Conservation (phyloP, 1,140 invertebrate species). For the Trichoplusia ni region DNA sequence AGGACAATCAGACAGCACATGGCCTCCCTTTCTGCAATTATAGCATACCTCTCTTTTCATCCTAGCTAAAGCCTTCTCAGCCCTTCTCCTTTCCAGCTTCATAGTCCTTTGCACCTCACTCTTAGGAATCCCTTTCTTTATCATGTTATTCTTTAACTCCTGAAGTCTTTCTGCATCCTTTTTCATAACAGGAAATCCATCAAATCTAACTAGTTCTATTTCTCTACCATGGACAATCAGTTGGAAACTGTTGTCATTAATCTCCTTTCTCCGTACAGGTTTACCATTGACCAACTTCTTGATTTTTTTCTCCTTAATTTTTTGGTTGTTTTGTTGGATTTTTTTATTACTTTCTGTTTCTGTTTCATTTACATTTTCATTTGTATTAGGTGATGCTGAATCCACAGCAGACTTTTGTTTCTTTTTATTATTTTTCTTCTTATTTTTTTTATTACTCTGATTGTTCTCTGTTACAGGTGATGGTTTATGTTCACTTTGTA, state of each 20-base stretch:
- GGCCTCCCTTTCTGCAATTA: slow-evolving; percentile 90
- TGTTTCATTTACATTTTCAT: background rate
- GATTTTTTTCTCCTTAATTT: slow-evolving; percentile 55
- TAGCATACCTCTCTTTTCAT: slow-evolving; percentile 89
- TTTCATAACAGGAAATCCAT: slow-evolving; percentile 87
- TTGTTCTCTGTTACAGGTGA: slow-evolving; percentile 28
- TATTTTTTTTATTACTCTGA: slow-evolving; percentile 3
- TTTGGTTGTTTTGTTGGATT: slow-evolving; percentile 43
- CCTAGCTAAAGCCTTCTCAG: slow-evolving; percentile 86
- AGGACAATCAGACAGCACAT: slow-evolving; percentile 91
- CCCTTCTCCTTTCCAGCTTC: slow-evolving; percentile 86
- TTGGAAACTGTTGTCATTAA: slow-evolving; percentile 75
- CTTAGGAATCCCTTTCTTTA: slow-evolving; percentile 86
- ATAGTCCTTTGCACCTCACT: slow-evolving; percentile 85
- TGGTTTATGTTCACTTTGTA: slow-evolving; percentile 34
- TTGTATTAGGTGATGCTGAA: background rate
- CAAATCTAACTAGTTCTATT: slow-evolving; percentile 84
- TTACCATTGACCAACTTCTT: slow-evolving; percentile 50
- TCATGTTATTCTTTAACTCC: slow-evolving; percentile 84
- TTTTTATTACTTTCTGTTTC: background rate
- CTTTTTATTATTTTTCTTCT: slow-evolving; percentile 35
- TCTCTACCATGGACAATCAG: slow-evolving; percentile 85
- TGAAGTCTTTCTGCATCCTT: slow-evolving; percentile 86
- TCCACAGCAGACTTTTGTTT: background rate
- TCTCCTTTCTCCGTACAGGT: slow-evolving; percentile 79